Evolutionary conservation across 2,113 vertebrate genomes (phyloP).

Genomic region (Pomatostomus ruficeps): DNA sequence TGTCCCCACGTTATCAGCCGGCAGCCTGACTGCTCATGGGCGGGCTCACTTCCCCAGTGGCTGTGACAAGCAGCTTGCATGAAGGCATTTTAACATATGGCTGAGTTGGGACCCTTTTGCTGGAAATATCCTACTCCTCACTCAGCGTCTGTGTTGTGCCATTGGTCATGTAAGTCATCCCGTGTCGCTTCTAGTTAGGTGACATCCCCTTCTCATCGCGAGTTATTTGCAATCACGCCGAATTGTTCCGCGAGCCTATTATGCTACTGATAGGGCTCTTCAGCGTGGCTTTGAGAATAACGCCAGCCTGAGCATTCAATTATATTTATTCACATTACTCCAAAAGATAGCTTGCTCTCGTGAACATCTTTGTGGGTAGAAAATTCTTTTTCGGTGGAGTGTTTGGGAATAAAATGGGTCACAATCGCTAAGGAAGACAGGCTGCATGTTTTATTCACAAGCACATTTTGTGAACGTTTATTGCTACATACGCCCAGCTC

Average conservation of each 20-base stretch:
- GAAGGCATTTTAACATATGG: slow-evolving; percentile 11
- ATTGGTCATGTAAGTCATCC: background rate
- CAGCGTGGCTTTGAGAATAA: background rate
- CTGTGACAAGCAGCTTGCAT: background rate
- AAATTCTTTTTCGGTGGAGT: background rate
- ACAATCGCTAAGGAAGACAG: slow-evolving; percentile 32
- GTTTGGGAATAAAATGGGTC: slow-evolving; percentile 59
- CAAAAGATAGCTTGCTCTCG: background rate
- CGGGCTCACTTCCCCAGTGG: background rate
- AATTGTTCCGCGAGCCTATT: background rate
- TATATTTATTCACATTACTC: slow-evolving; percentile 31
- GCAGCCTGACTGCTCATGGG: background rate
- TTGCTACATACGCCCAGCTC: background rate
- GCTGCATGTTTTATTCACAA: slow-evolving; percentile 55
- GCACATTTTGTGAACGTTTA: slow-evolving; percentile 53
- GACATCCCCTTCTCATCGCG: background rate
- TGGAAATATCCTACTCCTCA: background rate
- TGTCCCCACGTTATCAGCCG: background rate
- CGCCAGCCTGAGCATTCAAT: background rate
- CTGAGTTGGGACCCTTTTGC: background rate
- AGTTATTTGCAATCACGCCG: background rate
- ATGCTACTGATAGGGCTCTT: slow-evolving; percentile 1
- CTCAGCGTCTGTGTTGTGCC: background rate
- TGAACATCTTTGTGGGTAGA: background rate
- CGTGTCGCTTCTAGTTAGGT: background rate